Evolutionary conservation across 2,797 vertebrate species (phyloP).

Genomic region (Streptopelia turtur): DNA sequence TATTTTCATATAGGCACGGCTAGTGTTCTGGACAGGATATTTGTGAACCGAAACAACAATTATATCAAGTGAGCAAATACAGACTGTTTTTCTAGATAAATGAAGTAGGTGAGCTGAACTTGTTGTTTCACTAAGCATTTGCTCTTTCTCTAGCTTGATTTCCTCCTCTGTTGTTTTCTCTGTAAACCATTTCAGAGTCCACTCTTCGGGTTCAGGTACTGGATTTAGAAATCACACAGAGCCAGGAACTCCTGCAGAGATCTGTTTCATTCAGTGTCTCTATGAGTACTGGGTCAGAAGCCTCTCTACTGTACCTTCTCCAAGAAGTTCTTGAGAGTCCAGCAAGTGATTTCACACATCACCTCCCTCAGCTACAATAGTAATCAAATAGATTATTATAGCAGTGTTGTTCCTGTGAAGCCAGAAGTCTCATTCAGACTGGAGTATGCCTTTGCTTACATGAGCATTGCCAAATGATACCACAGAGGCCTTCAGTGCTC

Average conservation of each 20-base stretch:
- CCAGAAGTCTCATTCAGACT: background rate
- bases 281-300: background rate
- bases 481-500: background rate
- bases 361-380: background rate
- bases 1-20: background rate
- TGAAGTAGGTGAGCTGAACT: background rate
- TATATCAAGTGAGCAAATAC: background rate
- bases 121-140: background rate
- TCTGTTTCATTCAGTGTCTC: background rate
- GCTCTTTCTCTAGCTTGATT: background rate
- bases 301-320: background rate
- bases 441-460: background rate
- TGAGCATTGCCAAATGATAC: background rate
- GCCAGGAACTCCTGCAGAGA: background rate
- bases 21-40: background rate
- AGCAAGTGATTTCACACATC: background rate
- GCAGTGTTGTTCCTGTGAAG: background rate
- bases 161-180: background rate
- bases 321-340: background rate
- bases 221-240: background rate
- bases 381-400: background rate
- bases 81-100: background rate
- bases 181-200: background rate
- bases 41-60: background rate
- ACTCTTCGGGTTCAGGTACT: background rate